These are phyloP conservation scores for Epizoanthus stellaris DNA, from an alignment of 92 coral and sea anemone genomes.

Conservation along the genomic window DNA sequence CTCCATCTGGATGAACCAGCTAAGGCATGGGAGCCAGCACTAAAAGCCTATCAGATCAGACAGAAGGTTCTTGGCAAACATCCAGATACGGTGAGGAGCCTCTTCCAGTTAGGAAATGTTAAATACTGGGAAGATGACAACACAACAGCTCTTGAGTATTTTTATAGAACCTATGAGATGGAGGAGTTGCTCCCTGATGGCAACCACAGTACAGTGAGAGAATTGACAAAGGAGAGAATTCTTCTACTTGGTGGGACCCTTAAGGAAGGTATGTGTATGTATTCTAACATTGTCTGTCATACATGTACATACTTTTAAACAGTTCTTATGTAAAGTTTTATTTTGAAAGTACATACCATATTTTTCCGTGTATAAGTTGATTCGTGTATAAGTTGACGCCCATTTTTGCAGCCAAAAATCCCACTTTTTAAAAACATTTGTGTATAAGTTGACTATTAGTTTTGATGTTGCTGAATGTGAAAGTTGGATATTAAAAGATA, in stretches of 20 bases:
- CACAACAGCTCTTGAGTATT: conserved; percentile 49
- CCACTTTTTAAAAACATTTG: no score
- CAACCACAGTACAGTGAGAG: conserved; percentile 66
- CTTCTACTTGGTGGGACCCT: neutral
- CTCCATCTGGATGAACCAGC: conserved; percentile 44
- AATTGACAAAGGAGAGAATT: conserved; percentile 26
- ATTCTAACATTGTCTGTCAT: no score
- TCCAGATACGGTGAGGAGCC: conserved; percentile 70
- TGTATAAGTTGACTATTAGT: no score
- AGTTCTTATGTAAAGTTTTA: no score
- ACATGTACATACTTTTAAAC: no score
- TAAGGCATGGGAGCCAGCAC: conserved; percentile 60
- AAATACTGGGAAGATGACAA: conserved; percentile 47
- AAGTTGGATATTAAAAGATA: no score
- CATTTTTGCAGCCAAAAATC: no score
- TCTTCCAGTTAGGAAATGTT: conserved; percentile 64
- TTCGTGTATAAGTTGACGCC: no score
- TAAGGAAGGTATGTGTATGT: conserved; percentile 2
- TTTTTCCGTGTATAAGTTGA: no score
- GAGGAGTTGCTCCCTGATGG: conserved; percentile 61
- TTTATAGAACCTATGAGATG: conserved; percentile 69
- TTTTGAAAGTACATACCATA: no score
- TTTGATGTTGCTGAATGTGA: no score
- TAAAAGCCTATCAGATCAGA: conserved; percentile 60
- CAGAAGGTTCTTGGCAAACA: conserved; percentile 50